Percentiles rank a stretch among this genome's conserved stretches.
phyloP scores from a whole-genome alignment of 2,888 invertebrate genomes.

The Nymphalis polychloros region DNA sequence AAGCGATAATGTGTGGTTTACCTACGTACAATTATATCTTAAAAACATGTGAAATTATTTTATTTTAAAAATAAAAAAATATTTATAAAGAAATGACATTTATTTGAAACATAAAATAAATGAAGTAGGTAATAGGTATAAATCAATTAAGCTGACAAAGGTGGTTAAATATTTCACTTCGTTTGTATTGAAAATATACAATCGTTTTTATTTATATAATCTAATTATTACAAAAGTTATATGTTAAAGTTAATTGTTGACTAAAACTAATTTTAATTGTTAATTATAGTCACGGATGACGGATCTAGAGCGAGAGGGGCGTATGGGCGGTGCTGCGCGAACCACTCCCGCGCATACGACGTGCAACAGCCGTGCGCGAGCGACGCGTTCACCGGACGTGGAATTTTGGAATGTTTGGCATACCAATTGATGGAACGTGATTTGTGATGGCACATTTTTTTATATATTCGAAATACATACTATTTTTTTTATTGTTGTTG shows the following conservation, averaged over 20 bases:
- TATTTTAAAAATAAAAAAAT: too few species aligned
- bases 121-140: too few species aligned
- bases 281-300: slow-evolving; percentile 3
- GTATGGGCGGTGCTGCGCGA: slow-evolving; percentile 55
- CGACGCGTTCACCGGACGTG: slow-evolving; percentile 27
- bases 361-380: slow-evolving; percentile 30
- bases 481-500: too few species aligned
- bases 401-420: slow-evolving; percentile 2
- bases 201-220: not conserved
- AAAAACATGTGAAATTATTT: too few species aligned
- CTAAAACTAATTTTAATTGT: slow-evolving; percentile 8
- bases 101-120: too few species aligned
- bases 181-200: too few species aligned
- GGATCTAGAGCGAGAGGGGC: slow-evolving; percentile 71
- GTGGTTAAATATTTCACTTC: too few species aligned
- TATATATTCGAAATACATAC: not conserved
- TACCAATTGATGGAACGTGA: not conserved
- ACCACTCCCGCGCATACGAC: slow-evolving; percentile 63
- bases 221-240: not conserved
- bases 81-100: too few species aligned
- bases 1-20: too few species aligned
- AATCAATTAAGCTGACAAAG: too few species aligned
- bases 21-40: too few species aligned
- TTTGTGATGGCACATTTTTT: too few species aligned
- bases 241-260: not conserved